phyloP scores from a whole-genome alignment of 2,113 vertebrate genomes.

The Lepus europaeus region DNA sequence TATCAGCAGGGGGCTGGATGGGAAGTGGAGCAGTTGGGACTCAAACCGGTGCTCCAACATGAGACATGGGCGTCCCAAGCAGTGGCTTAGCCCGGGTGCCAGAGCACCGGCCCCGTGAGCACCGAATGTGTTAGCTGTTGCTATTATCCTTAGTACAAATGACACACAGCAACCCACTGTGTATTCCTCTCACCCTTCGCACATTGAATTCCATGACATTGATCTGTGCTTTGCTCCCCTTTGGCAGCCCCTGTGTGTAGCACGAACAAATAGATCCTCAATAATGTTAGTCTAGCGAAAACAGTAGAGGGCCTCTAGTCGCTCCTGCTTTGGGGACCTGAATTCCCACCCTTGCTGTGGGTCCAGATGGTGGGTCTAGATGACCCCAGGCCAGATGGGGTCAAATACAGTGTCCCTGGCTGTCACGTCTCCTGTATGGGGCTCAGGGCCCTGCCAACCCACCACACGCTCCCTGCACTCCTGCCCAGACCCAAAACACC shows the following conservation, averaged over 20 bases:
- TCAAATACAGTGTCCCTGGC: neutral
- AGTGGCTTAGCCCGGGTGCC: too few species aligned
- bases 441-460: neutral
- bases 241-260: neutral
- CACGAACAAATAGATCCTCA: neutral
- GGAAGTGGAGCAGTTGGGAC: too few species aligned
- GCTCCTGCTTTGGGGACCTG: too few species aligned
- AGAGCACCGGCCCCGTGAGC: neutral
- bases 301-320: neutral
- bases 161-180: neutral
- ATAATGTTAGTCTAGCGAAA: neutral
- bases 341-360: rapidly evolving
- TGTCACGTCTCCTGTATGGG: neutral
- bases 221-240: neutral
- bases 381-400: too few species aligned
- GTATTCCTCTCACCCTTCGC: neutral
- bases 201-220: rapidly evolving
- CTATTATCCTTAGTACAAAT: rapidly evolving
- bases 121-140: rapidly evolving
- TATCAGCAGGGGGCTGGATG: too few species aligned
- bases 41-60: too few species aligned
- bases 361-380: too few species aligned
- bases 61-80: too few species aligned
- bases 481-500: rapidly evolving
- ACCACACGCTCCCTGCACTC: rapidly evolving